Conservation (phyloP, 2,113 vertebrate genomes). For the Tautogolabrus adspersus region DNA sequence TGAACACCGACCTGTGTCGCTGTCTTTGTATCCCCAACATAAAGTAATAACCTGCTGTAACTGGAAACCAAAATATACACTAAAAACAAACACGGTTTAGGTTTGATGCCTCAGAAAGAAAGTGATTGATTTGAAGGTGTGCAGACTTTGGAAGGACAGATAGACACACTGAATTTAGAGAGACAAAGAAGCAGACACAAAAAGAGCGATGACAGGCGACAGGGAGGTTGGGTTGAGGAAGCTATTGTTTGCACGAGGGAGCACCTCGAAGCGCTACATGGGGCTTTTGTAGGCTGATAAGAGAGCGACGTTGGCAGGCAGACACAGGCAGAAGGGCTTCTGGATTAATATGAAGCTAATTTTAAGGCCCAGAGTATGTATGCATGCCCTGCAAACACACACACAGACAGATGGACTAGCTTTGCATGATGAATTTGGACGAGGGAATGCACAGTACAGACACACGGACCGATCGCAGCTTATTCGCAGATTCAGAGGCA, state of each 20-base stretch:
- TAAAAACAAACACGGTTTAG: conserved; percentile 5
- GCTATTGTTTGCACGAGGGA: conserved; percentile 58
- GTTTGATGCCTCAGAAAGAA: background rate
- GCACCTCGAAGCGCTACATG: conserved; percentile 66
- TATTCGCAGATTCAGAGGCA: conserved; percentile 19
- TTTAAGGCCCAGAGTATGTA: conserved; percentile 50
- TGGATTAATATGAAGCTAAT: conserved; percentile 64
- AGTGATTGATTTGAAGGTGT: background rate
- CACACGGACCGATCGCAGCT: conserved; percentile 16
- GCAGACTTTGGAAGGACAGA: background rate
- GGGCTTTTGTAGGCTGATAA: conserved; percentile 53
- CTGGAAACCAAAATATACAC: background rate
- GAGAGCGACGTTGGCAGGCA: conserved; percentile 57
- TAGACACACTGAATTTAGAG: conserved; percentile 21
- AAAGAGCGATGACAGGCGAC: conserved; percentile 41
- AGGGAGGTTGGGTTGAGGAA: conserved; percentile 35
- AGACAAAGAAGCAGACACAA: conserved; percentile 45
- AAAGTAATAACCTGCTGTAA: background rate
- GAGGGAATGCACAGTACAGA: conserved; percentile 28
- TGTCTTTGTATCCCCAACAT: background rate
- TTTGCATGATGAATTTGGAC: conserved; percentile 42
- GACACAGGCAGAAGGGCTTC: conserved; percentile 60
- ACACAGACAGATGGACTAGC: conserved; percentile 64
- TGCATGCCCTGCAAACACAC: conserved; percentile 50
- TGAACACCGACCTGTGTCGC: background rate